A percentile compares a stretch with the other conserved stretches of the same genome.
These are phyloP conservation scores for Aphrocallistes beatrix DNA, from an alignment of 37 sponge, comb jelly and placozoan genomes.

Conservation along the genomic window DNA sequence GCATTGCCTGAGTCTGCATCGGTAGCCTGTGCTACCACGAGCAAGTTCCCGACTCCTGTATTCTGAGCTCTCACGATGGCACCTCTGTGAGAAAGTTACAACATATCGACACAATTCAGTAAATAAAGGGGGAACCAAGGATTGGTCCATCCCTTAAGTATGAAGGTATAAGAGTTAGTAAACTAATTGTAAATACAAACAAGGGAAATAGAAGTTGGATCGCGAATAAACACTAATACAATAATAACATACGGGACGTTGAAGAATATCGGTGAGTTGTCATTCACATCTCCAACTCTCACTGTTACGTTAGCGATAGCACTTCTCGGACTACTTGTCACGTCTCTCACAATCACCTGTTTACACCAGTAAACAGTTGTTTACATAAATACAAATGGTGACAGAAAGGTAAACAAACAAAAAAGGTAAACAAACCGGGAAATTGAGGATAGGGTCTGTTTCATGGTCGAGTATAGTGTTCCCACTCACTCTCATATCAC, in stretches of 20 bases:
- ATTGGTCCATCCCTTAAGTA: too few relatives aligned
- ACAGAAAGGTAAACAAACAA: too few relatives aligned
- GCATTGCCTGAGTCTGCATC: not conserved
- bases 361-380: not conserved
- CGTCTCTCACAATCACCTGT: not conserved
- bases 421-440: not conserved
- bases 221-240: not conserved
- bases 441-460: not conserved
- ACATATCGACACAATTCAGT: too few relatives aligned
- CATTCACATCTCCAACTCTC: not conserved
- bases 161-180: too few relatives aligned
- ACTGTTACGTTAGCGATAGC: not conserved
- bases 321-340: not conserved
- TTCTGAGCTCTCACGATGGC: too few relatives aligned
- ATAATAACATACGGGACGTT: not conserved
- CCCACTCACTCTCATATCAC: not conserved
- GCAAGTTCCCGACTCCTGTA: not conserved
- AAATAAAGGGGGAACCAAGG: too few relatives aligned
- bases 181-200: too few relatives aligned
- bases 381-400: too few relatives aligned
- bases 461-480: not conserved
- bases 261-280: not conserved
- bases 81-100: too few relatives aligned
- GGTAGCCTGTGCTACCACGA: not conserved
- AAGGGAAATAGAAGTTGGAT: too few relatives aligned